These are phyloP conservation scores for Oopsacas minuta DNA, from an alignment of 37 sponge, comb jelly and placozoan species.

Conservation along the genomic window DNA sequence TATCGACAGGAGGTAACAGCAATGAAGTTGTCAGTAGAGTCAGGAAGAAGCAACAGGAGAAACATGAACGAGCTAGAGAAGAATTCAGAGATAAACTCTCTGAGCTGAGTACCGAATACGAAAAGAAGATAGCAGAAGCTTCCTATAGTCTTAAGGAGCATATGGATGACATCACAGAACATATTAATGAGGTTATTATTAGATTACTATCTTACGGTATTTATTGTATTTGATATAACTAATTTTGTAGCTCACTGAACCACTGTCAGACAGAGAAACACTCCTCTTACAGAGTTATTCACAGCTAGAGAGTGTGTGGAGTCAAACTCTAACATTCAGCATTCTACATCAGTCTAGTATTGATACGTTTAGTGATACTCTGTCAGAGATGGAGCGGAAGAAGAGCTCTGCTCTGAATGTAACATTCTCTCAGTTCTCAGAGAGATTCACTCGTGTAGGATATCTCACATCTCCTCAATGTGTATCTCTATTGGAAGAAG, in stretches of 20 bases:
- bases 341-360: neutral
- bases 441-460: neutral
- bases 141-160: neutral
- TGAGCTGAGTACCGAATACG: neutral
- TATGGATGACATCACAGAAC: neutral
- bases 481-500: neutral
- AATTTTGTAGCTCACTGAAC: neutral
- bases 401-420: neutral
- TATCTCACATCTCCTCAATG: constrained; percentile 1
- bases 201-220: too few species aligned
- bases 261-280: neutral
- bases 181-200: neutral
- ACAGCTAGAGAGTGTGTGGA: neutral
- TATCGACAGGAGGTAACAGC: neutral
- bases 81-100: neutral
- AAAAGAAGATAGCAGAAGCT: neutral
- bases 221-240: neutral
- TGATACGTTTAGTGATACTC: neutral
- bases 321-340: neutral
- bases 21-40: neutral
- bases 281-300: neutral
- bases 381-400: neutral
- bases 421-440: neutral
- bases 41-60: neutral
- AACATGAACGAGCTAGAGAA: neutral